Percentiles rank a stretch among this genome's conserved stretches.
phyloP scores from a whole-genome alignment of 2,113 vertebrate species.

The Manacus vitellinus region DNA sequence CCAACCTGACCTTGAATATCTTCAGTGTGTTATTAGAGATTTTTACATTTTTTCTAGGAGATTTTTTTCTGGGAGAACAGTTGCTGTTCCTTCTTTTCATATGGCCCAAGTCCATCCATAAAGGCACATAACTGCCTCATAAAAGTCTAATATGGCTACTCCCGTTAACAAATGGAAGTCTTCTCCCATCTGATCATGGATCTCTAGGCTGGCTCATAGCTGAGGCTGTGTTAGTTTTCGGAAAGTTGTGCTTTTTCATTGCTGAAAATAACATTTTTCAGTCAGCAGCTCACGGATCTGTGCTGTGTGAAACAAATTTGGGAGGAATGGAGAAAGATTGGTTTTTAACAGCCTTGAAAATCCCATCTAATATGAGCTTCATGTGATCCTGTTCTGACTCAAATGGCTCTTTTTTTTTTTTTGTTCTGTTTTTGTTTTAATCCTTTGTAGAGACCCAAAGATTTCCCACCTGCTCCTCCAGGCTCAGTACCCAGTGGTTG shows the following conservation, averaged over 20 bases:
- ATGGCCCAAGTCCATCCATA: not conserved
- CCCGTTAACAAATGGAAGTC: not conserved
- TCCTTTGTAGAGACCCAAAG: constrained; percentile 79
- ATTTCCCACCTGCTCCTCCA: constrained; percentile 85
- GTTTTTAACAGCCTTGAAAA: not conserved
- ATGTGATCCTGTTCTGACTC: accelerated
- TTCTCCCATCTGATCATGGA: accelerated
- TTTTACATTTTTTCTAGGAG: not conserved
- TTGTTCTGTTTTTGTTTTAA: not conserved
- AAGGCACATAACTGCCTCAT: not conserved
- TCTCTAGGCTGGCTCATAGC: not conserved
- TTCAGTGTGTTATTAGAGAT: not conserved
- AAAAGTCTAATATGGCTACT: accelerated
- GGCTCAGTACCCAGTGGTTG: constrained; percentile 91
- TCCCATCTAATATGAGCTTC: not conserved
- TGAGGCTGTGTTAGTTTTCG: not conserved
- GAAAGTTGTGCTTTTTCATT: not conserved
- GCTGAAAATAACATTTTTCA: not conserved
- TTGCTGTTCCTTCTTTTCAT: not conserved
- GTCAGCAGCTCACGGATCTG: not conserved
- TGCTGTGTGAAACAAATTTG: not conserved
- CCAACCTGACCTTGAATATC: not conserved
- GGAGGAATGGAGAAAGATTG: not conserved
- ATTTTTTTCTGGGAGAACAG: no score
- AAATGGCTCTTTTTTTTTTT: not conserved